Evolutionary conservation across 2,888 invertebrate genomes (phyloP).

Genomic region (Eupithecia dodoneata): DNA sequence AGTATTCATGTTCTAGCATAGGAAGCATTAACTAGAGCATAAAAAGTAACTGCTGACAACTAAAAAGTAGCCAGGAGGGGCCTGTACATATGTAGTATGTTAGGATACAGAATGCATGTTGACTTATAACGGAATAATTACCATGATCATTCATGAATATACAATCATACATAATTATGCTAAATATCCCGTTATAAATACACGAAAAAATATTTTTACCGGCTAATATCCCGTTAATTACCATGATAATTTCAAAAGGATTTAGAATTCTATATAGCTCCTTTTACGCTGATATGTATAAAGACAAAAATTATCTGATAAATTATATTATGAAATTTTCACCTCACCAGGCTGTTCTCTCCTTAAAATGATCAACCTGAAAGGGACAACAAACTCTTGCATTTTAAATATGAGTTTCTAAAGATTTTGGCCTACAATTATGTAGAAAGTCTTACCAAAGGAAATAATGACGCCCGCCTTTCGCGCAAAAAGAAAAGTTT

Average conservation of each 20-base stretch:
- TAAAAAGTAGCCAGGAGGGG: not conserved
- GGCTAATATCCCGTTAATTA: no score
- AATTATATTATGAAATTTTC: not conserved
- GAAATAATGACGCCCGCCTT: conserved; percentile 51
- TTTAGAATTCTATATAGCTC: no score
- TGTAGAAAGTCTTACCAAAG: conserved; percentile 49
- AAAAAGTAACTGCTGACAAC: not conserved
- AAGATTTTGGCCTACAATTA: conserved; percentile 42
- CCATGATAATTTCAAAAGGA: no score
- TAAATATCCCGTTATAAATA: no score
- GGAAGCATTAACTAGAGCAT: conserved; percentile 3
- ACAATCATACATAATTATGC: no score
- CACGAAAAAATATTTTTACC: no score
- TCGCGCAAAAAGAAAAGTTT: conserved; percentile 55
- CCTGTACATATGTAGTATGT: not conserved
- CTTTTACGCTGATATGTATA: no score
- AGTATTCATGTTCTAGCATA: not conserved
- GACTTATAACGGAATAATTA: no score
- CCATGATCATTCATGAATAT: no score
- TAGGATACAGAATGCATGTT: no score
- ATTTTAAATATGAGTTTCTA: conserved; percentile 35
- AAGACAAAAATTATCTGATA: no score
- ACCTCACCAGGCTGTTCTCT: not conserved
- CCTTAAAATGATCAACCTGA: not conserved
- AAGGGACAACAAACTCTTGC: not conserved